These are phyloP conservation scores for Leptopilina myrica DNA, from an alignment of 2,888 invertebrate species.

Conservation along the genomic window DNA sequence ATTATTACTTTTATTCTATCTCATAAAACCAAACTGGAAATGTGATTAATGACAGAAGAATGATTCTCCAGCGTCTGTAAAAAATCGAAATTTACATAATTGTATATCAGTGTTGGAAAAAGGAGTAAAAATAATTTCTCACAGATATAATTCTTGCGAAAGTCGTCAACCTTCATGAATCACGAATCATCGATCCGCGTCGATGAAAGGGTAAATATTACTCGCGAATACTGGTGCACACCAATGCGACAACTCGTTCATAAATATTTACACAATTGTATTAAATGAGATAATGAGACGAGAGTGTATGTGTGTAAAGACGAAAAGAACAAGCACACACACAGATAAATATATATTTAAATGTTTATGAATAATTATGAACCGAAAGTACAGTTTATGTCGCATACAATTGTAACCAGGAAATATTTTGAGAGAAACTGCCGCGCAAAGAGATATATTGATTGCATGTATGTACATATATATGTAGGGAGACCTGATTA, in stretches of 20 bases:
- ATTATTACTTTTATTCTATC: no score
- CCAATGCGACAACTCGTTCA: conserved; percentile 34
- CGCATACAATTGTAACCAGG: conserved; percentile 14
- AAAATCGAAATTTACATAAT: not conserved
- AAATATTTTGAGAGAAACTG: conserved; percentile 38
- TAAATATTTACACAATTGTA: conserved; percentile 41
- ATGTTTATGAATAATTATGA: conserved; percentile 49
- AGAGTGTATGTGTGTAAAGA: conserved; percentile 32
- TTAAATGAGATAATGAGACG: conserved; percentile 26
- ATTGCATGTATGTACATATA: conserved; percentile 38
- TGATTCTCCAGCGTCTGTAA: no score
- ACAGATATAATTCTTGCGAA: not conserved
- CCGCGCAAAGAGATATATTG: conserved; percentile 49
- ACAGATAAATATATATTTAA: no score
- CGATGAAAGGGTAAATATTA: conserved; percentile 34
- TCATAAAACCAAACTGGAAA: no score
- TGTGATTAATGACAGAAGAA: no score
- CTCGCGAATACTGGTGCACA: conserved; percentile 15
- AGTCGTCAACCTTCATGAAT: conserved; percentile 36
- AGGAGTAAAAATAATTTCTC: not conserved
- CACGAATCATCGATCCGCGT: conserved; percentile 19
- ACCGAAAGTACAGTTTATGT: conserved; percentile 44
- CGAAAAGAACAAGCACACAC: conserved; percentile 40
- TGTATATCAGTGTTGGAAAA: not conserved
- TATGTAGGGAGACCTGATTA: conserved; percentile 49